phyloP scores from a whole-genome alignment of 2,888 invertebrate species.

The Notodonta dromedarius region DNA sequence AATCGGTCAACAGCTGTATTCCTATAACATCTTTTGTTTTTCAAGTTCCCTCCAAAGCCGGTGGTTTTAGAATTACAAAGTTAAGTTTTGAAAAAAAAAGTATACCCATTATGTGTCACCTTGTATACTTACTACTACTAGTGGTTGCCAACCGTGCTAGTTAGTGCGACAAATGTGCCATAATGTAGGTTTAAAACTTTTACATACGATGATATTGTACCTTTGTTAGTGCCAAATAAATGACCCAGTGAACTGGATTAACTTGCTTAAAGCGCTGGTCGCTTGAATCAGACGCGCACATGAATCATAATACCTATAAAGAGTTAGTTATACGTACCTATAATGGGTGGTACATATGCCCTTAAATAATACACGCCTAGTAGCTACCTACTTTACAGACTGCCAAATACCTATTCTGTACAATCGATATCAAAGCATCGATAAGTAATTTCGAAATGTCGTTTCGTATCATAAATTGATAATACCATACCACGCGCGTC shows the following conservation, averaged over 20 bases:
- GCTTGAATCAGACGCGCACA: conserved; percentile 43
- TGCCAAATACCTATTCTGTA: neutral
- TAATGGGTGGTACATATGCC: conserved; percentile 42
- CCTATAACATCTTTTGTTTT: too few species aligned
- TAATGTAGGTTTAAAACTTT: too few species aligned
- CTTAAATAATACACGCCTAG: too few species aligned
- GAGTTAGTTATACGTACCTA: conserved; percentile 42
- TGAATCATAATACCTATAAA: conserved; percentile 57
- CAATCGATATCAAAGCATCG: neutral
- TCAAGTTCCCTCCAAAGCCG: too few species aligned
- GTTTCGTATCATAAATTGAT: conserved; percentile 21
- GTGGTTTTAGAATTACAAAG: too few species aligned
- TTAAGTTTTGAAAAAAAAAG: too few species aligned
- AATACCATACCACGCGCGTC: conserved; percentile 31
- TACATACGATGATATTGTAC: neutral
- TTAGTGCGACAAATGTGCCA: too few species aligned
- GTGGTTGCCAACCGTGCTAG: too few species aligned
- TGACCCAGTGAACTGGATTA: conserved; percentile 42
- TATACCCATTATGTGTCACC: too few species aligned
- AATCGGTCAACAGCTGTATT: too few species aligned
- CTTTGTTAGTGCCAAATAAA: conserved; percentile 19
- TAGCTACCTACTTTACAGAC: too few species aligned
- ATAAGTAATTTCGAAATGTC: conserved; percentile 23
- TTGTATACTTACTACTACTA: too few species aligned
- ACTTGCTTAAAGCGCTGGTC: conserved; percentile 17